A percentile compares a stretch with the other conserved stretches of the same genome.
Evolutionary conservation across 2,797 vertebrate species (phyloP).

Genomic region (Rhodeus uyekii): DNA sequence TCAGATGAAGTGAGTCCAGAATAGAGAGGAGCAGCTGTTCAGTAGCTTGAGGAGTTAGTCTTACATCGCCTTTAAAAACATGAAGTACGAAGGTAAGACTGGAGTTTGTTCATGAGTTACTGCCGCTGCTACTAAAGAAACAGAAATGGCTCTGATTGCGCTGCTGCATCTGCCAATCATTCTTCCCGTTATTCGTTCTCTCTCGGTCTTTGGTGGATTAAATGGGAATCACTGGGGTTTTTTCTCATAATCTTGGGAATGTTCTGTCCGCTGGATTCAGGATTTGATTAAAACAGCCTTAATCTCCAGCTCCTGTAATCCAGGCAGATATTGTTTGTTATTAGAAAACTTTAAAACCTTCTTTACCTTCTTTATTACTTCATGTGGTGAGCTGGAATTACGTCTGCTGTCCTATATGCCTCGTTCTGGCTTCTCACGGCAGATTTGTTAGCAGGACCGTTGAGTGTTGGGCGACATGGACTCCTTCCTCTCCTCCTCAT

Average conservation of each 20-base stretch:
- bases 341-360: slow-evolving; percentile 1
- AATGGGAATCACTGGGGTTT: not conserved
- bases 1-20: not conserved
- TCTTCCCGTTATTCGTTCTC: not conserved
- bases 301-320: slow-evolving; percentile 27
- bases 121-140: too few species aligned
- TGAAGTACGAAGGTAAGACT: not conserved
- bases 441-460: not conserved
- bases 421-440: not conserved
- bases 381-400: slow-evolving; percentile 19
- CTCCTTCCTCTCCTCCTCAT: slow-evolving; percentile 18
- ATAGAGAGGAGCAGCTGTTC: not conserved
- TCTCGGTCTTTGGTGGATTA: not conserved
- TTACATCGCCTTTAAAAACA: not conserved
- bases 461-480: not conserved
- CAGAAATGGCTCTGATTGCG: too few species aligned
- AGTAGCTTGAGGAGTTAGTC: not conserved
- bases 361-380: not conserved
- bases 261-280: not conserved
- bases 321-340: not conserved
- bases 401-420: not conserved
- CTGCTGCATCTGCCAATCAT: too few species aligned
- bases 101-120: not conserved
- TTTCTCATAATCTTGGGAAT: not conserved
- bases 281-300: slow-evolving; percentile 25